Evolutionary conservation across 2,113 vertebrate genomes (phyloP).

Genomic region (Microcebus tavaratra): DNA sequence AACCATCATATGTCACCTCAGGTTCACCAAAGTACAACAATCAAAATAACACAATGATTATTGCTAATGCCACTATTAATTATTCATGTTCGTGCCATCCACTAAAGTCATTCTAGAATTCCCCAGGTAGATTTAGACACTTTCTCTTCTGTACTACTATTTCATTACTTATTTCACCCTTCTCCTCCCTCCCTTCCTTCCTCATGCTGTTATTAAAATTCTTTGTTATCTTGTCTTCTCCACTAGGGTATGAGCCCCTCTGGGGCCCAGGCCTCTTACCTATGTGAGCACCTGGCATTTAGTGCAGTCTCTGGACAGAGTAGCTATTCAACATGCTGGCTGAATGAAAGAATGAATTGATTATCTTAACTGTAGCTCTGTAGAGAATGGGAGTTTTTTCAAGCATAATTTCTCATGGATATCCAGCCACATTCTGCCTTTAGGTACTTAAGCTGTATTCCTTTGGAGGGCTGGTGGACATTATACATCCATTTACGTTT

Average conservation of each 20-base stretch:
- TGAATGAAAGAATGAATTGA: conserved; percentile 37
- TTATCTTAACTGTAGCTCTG: conserved; percentile 33
- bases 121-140: not conserved
- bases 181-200: not conserved
- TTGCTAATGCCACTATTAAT: conserved; percentile 38
- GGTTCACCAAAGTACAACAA: not conserved
- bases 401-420: conserved; percentile 11
- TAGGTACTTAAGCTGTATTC: conserved; percentile 26
- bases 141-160: not conserved
- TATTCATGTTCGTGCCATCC: conserved; percentile 34
- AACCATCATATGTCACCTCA: not conserved
- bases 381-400: conserved; percentile 36
- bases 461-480: not conserved
- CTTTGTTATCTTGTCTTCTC: not conserved
- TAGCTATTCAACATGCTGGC: not conserved
- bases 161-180: not conserved
- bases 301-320: not conserved
- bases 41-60: not conserved
- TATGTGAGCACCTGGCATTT: not conserved
- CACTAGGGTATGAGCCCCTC: not conserved
- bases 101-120: conserved; percentile 40
- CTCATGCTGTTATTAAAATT: not conserved
- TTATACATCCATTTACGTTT: conserved; percentile 60
- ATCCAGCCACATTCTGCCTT: conserved; percentile 29
- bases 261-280: not conserved